Percentiles rank a stretch among this genome's conserved stretches.
These are phyloP conservation scores for Poecilia velifera DNA, from an alignment of 2,797 vertebrate species.

Conservation along the genomic window DNA sequence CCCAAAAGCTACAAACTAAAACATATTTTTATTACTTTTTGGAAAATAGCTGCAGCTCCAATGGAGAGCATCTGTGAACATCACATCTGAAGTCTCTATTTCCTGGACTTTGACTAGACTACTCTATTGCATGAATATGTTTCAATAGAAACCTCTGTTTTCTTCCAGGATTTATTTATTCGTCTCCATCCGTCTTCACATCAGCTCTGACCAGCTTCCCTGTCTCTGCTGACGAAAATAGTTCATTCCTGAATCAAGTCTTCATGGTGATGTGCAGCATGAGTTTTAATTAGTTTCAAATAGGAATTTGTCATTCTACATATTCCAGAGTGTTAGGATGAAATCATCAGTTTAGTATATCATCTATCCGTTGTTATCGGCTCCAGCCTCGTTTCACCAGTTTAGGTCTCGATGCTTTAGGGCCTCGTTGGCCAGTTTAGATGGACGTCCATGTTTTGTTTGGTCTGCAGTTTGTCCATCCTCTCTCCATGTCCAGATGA, in stretches of 20 bases:
- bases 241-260: neutral
- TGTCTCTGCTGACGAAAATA: neutral
- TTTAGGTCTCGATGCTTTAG: neutral
- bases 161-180: neutral
- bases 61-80: neutral
- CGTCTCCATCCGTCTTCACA: too few relatives aligned
- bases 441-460: neutral
- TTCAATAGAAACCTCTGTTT: neutral
- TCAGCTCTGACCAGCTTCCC: neutral
- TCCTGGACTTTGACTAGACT: neutral
- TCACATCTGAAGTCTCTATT: neutral
- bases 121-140: neutral
- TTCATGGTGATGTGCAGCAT: neutral
- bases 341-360: neutral
- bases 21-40: neutral
- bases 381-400: neutral
- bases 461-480: neutral
- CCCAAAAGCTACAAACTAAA: neutral
- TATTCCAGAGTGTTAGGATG: neutral
- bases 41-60: neutral
- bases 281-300: neutral
- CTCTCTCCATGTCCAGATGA: neutral
- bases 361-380: neutral
- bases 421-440: neutral
- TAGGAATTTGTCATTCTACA: neutral